Percentiles rank a stretch among this genome's conserved stretches.
Evolutionary conservation across 2,797 vertebrate species (phyloP).

Genomic region (Argentina silus): DNA sequence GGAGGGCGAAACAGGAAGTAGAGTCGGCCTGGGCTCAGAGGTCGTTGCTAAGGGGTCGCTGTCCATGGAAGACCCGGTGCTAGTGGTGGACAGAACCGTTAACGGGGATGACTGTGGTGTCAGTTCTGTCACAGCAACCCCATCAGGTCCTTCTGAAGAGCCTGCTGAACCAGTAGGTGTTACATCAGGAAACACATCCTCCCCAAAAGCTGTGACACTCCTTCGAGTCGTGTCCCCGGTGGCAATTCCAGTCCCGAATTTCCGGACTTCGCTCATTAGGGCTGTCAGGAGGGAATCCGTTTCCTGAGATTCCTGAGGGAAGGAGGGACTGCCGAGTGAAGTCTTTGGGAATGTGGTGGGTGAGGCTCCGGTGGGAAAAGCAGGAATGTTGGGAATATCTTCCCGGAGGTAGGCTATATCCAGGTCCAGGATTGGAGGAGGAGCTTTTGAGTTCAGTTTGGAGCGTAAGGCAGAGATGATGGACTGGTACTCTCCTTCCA

Average conservation of each 20-base stretch:
- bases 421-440: constrained; percentile 62
- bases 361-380: constrained; percentile 5
- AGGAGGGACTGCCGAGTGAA: too few species aligned
- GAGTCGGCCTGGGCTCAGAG: constrained; percentile 25
- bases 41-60: constrained; percentile 42
- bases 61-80: constrained; percentile 31
- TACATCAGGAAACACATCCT: constrained; percentile 12
- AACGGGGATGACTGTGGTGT: constrained; percentile 11
- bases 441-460: constrained; percentile 68
- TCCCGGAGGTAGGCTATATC: constrained; percentile 50
- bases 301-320: constrained; percentile 31
- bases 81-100: constrained; percentile 9
- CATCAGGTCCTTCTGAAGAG: constrained; percentile 35
- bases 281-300: constrained; percentile 54
- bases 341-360: constrained; percentile 14
- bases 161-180: constrained; percentile 32
- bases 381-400: constrained; percentile 20
- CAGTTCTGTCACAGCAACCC: constrained; percentile 21
- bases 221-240: constrained; percentile 19
- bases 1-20: constrained; percentile 8
- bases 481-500: constrained; percentile 73
- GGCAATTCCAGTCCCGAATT: constrained; percentile 18
- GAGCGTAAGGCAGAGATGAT: constrained; percentile 73
- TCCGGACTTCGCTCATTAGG: constrained; percentile 50
- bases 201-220: constrained; percentile 3